Evolutionary conservation across 2,797 vertebrate genomes (phyloP), one percentile per base, ranked within the genome.

Genomic region (Parotocinclus haroldoi): DNA sequence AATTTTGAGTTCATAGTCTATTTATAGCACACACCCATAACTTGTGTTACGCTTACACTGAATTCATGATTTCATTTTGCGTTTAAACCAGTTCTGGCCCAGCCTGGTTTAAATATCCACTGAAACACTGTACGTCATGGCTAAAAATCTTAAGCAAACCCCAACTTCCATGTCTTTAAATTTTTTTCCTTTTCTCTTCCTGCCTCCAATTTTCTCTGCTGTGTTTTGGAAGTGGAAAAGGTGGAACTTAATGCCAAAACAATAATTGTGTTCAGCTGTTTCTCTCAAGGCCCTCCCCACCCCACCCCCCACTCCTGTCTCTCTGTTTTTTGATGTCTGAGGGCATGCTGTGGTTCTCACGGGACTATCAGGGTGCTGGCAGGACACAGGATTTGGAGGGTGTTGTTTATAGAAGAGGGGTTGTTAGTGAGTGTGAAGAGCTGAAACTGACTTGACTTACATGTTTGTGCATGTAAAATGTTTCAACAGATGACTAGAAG

Each of bases 211-310:
- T 13, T 55, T 45, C 40, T 59, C 17, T 38, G 51, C 42, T 39
- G 45, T 73, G 73, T 27, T 27, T 27, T 27, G 73, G 61, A 83
- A 68, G 58, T 56, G 63, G 63, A 83, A 82, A 51, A 81, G 68
- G 71, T 70, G 76, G 76, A 81, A 82, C 80, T 78, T 78, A 79
- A 83, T 79, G 77, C 67, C 81, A 27, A 62, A 77, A 68, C 61
- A 58, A 40, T 88, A 89, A 90, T 87, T 85, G 73, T 80, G 57
- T 84, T 83, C 88, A 90, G 86, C 86, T 89, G 88, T 82, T 79
- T 78, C 76, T 78, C 69, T 76, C 76, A 27, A 27, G 27, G 2
- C 27, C 27, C 27, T 5, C 81, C 63, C 66, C 51, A 74, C 57
- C 61, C 27, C 19, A 9, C 63, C 56, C 53, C 18, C 36, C 7